Conservation (phyloP, 2,113 vertebrate species). For the Pionites leucogaster region DNA sequence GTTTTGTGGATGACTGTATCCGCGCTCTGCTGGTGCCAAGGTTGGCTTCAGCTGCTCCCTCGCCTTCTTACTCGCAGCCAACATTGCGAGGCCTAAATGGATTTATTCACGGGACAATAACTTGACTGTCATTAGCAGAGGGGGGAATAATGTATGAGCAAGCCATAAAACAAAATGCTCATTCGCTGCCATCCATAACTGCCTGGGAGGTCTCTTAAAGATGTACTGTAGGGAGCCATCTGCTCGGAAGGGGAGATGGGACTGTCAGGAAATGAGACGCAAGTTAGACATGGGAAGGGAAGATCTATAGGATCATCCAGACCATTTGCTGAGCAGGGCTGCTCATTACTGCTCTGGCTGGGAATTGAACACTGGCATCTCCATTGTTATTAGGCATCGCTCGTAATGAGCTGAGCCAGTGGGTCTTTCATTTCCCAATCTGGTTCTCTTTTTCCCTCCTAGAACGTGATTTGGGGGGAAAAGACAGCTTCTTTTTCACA, state of each 20-base stretch:
- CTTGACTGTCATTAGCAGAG: constrained; percentile 24
- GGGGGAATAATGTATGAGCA: constrained; percentile 28
- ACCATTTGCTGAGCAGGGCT: not conserved
- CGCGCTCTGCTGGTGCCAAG: constrained; percentile 30
- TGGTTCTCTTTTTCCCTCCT: not conserved
- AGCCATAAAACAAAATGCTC: not conserved
- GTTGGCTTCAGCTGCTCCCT: constrained; percentile 52
- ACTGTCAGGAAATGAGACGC: not conserved
- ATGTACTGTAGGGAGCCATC: constrained; percentile 31
- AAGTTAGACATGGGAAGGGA: not conserved
- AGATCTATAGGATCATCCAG: not conserved
- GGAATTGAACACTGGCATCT: not conserved
- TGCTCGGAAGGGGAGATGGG: constrained; percentile 1
- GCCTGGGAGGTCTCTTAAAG: constrained; percentile 27
- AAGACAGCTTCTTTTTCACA: accelerated
- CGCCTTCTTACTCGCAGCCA: constrained; percentile 67
- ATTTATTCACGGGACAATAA: constrained; percentile 63
- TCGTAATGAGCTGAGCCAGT: not conserved
- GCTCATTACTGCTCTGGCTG: not conserved
- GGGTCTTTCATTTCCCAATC: not conserved
- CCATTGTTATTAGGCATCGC: accelerated
- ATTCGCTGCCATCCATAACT: not conserved
- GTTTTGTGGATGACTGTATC: constrained; percentile 48
- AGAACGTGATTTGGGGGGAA: not conserved
- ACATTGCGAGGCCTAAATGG: constrained; percentile 48